Evolutionary conservation across 2,113 vertebrate species (phyloP), one percentile per base, ranked within the genome.

Genomic region (Eudyptes chrysolophus): DNA sequence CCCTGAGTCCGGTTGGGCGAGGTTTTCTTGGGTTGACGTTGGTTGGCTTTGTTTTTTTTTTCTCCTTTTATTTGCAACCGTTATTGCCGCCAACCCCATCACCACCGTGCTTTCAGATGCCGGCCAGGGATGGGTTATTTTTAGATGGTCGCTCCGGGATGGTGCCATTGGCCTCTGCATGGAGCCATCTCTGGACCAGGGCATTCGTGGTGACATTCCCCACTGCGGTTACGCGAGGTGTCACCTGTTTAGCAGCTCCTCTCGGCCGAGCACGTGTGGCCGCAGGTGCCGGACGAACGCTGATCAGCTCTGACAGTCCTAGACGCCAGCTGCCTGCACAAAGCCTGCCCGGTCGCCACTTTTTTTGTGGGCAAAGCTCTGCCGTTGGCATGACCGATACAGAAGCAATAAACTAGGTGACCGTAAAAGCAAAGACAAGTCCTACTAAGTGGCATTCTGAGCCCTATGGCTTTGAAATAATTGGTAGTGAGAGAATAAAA

Each of bases 391-490:
- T 89, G 96, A 97, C 98, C 86, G 89, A 98, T 96, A 98, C 98
- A 97, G 97, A 98, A 96, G 96, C 98, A 98, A 99, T 99, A 98
- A 98, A 98, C 97, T 98, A 98, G 98, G 99, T 98, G 99, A 99
- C 98, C 96, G 96, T 89, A 98, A 98, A 97, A 98, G 98, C 96
- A 90, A 95, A 98, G 98, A 98, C 98, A 98, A 98, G 98, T 97
- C 98, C 97, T 93, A 97, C 98, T 98, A 99, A 99, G 99, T 99
- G 99, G 98, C 98, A 98, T 98, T 98, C 98, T 71, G 96, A 99
- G 99, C 98, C 99, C 99, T 94, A 94, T 98, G 98, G 99, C 99
- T 99, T 98, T 98, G 98, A 99, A 99, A 99, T 99, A 99, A 99
- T 99, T 99, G 99, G 98, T 85, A 98, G 97, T 91, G 96, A 97